Evolutionary conservation across 2,797 vertebrate species (phyloP).

Genomic region (Myripristis jacobus): DNA sequence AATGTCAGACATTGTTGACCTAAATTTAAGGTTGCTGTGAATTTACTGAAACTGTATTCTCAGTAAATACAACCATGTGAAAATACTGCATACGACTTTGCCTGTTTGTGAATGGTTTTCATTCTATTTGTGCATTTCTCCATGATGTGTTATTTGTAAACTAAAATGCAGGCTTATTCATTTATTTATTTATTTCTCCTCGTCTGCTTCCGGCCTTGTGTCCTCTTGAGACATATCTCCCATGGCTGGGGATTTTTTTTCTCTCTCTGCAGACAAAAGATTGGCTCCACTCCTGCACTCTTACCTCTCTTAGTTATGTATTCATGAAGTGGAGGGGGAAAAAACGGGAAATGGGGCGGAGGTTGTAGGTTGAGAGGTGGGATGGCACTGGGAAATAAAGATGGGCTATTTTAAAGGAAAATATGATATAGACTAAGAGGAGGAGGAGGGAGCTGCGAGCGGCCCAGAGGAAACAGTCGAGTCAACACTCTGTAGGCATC

Average conservation of each 20-base stretch:
- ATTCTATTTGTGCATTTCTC: too few relatives aligned
- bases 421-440: background rate
- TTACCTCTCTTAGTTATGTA: background rate
- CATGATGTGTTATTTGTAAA: too few relatives aligned
- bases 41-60: background rate
- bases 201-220: background rate
- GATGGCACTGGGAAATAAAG: background rate
- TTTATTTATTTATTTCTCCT: background rate
- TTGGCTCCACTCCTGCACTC: background rate
- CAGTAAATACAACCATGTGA: background rate
- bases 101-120: too few relatives aligned
- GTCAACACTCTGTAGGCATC: slow-evolving; percentile 73
- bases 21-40: background rate
- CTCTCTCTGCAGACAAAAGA: background rate
- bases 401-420: slow-evolving; percentile 2
- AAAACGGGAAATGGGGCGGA: background rate
- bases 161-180: too few relatives aligned
- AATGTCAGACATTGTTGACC: background rate
- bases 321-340: background rate
- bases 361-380: background rate
- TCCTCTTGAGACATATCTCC: background rate
- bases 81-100: too few relatives aligned
- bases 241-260: background rate
- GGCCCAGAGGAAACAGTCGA: slow-evolving; percentile 72
- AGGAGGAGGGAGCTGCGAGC: slow-evolving; percentile 31